Percentiles rank a stretch among this genome's conserved stretches.
phyloP scores from a whole-genome alignment of 2,888 invertebrate genomes.

The Lasius fuliginosus region DNA sequence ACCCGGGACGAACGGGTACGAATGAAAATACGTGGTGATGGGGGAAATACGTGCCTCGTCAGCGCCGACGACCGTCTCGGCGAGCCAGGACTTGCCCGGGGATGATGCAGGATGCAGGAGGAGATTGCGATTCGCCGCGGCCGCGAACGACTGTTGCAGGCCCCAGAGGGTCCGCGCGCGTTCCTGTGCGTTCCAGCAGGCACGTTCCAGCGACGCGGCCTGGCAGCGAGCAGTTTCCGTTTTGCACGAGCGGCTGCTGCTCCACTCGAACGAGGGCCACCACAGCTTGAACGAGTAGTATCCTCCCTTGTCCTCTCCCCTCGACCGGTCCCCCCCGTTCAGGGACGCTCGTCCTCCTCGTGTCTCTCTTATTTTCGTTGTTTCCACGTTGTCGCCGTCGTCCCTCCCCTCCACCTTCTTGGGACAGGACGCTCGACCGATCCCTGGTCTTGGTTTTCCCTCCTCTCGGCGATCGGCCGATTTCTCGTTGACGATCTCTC shows the following conservation, averaged over 20 bases:
- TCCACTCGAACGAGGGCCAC: conserved; percentile 77
- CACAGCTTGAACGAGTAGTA: conserved; percentile 80
- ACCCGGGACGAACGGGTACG: conserved; percentile 86
- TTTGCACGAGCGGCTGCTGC: conserved; percentile 55
- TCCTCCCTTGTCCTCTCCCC: conserved; percentile 41
- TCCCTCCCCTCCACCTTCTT: neutral
- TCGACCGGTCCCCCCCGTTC: conserved; percentile 48
- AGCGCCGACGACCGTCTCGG: conserved; percentile 75
- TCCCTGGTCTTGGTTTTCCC: conserved; percentile 5
- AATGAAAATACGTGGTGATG: conserved; percentile 86
- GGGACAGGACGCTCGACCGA: conserved; percentile 28
- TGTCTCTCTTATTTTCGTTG: conserved; percentile 54
- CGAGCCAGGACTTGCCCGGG: conserved; percentile 72
- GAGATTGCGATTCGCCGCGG: conserved; percentile 60
- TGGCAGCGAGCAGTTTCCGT: conserved; percentile 69
- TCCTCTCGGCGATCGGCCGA: conserved; percentile 23
- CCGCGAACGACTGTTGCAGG: conserved; percentile 68
- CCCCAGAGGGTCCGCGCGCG: conserved; percentile 69
- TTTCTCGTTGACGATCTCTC: neutral
- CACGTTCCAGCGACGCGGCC: conserved; percentile 63
- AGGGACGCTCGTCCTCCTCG: conserved; percentile 44
- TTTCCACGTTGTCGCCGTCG: conserved; percentile 11
- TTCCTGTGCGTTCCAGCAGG: conserved; percentile 64
- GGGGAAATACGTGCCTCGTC: conserved; percentile 80
- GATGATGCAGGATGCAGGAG: conserved; percentile 66